Evolutionary conservation across 1,140 invertebrate genomes (phyloP).

Genomic region (Streblospio benedicti): DNA sequence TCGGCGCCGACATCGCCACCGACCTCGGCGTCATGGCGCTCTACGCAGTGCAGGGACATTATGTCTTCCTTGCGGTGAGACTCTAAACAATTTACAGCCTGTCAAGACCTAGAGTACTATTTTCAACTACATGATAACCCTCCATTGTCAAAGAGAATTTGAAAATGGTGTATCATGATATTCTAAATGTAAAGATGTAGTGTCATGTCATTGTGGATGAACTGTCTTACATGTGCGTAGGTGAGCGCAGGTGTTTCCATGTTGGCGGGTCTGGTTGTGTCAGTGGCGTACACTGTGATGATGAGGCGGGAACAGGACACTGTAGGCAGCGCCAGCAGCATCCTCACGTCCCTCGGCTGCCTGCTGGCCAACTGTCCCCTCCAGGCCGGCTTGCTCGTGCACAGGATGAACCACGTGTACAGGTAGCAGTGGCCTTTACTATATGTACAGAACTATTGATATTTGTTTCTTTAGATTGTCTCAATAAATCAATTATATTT

Average conservation of each 20-base stretch:
- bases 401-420: not conserved
- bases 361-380: not conserved
- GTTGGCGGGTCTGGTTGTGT: not conserved
- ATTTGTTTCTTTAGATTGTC: no score
- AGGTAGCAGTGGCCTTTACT: no score
- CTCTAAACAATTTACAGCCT: no score
- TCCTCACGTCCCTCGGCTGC: not conserved
- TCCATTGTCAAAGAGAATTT: no score
- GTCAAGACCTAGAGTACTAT: no score
- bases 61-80: no score
- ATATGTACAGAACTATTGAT: no score
- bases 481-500: no score
- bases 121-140: no score
- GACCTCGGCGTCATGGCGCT: constrained; percentile 2
- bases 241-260: not conserved
- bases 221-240: constrained; percentile 2
- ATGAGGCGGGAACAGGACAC: not conserved
- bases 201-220: no score
- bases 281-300: not conserved
- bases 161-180: no score
- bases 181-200: no score
- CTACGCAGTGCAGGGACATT: not conserved
- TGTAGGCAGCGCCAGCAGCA: not conserved
- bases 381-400: constrained; percentile 1
- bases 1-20: constrained; percentile 12